Conservation (phyloP, 2,797 vertebrate species). For the Eospalax fontanierii region DNA sequence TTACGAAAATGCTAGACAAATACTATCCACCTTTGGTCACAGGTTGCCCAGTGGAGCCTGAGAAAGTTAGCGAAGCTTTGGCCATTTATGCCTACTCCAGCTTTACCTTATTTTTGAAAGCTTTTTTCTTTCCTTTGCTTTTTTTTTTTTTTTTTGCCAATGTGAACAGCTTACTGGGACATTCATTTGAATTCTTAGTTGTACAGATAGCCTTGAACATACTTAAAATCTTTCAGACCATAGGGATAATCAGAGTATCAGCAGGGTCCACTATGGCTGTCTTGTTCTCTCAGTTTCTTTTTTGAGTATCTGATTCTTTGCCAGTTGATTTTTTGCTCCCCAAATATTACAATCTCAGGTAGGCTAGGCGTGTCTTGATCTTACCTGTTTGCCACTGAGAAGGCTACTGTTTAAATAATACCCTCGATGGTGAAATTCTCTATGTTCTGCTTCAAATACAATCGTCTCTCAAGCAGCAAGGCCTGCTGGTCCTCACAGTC, state of each 20-base stretch:
- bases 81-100: not conserved
- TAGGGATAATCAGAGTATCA: not conserved
- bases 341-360: not conserved
- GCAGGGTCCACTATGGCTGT: not conserved
- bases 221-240: not conserved
- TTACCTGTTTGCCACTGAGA: not conserved
- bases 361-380: not conserved
- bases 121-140: not conserved
- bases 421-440: not conserved
- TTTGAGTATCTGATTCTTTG: not conserved
- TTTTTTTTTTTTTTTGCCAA: no score
- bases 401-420: not conserved
- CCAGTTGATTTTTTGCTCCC: not conserved
- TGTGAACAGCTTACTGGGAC: not conserved
- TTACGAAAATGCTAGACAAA: not conserved
- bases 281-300: not conserved
- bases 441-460: conserved; percentile 3
- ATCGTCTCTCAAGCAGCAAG: not conserved
- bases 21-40: not conserved
- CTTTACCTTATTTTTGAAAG: conserved; percentile 46
- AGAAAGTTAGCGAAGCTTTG: conserved; percentile 34
- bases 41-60: not conserved
- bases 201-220: not conserved
- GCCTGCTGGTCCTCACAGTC: not conserved
- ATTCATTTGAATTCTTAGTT: not conserved